Conservation (phyloP, 30 jellyfish, hydroid and myxozoan genomes). For the Nemopilema nomurai region DNA sequence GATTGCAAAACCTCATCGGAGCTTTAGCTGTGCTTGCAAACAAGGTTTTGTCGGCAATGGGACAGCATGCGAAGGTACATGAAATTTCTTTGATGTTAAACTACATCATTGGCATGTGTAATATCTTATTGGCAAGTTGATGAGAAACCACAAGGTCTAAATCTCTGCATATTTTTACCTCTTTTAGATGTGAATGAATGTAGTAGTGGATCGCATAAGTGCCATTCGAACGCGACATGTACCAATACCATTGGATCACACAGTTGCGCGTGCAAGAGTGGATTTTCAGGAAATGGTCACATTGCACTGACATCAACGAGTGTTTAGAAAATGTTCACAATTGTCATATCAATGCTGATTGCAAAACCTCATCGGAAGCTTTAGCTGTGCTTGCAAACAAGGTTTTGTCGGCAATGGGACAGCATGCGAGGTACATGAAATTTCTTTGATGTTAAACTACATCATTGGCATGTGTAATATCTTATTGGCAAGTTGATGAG, state of each 20-base stretch:
- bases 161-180: not conserved
- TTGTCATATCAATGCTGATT: not conserved
- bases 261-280: not conserved
- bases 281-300: not conserved
- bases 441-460: too few relatives aligned
- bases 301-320: slow-evolving; percentile 3
- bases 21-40: too few relatives aligned
- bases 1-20: too few relatives aligned
- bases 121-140: too few relatives aligned
- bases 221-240: not conserved
- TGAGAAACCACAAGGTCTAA: too few relatives aligned
- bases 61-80: too few relatives aligned
- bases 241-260: not conserved
- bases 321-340: not conserved
- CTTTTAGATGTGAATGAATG: slow-evolving; percentile 18
- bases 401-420: not conserved
- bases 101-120: too few relatives aligned
- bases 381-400: not conserved
- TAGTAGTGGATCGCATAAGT: not conserved
- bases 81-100: too few relatives aligned
- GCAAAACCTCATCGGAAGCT: not conserved
- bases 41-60: too few relatives aligned
- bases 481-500: too few relatives aligned
- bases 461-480: too few relatives aligned
- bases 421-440: too few relatives aligned